Evolutionary conservation across 2,113 vertebrate genomes (phyloP), one percentile per base, ranked within the genome.

Genomic region (Leptosomus discolor): DNA sequence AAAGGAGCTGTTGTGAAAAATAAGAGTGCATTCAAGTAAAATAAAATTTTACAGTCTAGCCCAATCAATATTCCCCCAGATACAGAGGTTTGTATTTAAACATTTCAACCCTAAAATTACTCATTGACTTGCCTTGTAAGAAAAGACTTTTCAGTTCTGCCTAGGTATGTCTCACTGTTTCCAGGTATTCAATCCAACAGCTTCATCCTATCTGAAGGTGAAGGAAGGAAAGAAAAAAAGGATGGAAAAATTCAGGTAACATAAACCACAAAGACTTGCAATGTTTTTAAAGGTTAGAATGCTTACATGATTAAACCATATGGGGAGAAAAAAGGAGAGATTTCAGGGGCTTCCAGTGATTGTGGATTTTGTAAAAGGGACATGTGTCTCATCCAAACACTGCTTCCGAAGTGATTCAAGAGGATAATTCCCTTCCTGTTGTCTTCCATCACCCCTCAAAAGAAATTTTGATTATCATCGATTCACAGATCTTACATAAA

Each of bases 61-160:
- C 64, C 82, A 73, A 65, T 54, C 27, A 88, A 19, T 83, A 81
- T 92, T 97, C 92, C 75, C 60, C 69, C 67, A 70, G 63, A 92
- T 46, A 63, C 1, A 27, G 32, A 70, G 30, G 69, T 69, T 87
- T 94, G 92, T 93, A 92, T 94, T 80, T 53, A 86, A 96, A 46
- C 65, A 67, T 92, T 94, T 96, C 92, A 95, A 91, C 80, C 74
- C 91, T 80, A 90, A 96, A 97, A 68, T 96, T 95, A 85, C 70
- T 96, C 81, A 95, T 65, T 92, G 85, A 97, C 90, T 97, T 94
- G 58, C 19, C 76, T 86, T 50, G 70, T 70, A 95, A 85, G 88
- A 97, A 97, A 97, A 83, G 30, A 57, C 67, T 82, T 82, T 87
- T 93, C 84, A 67, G 45, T 65, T 92, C 78, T 76, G 63, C 61